Evolutionary conservation across 2,888 invertebrate genomes (phyloP), one percentile per base, ranked within the genome.

Genomic region (Drosophila borborema): DNA sequence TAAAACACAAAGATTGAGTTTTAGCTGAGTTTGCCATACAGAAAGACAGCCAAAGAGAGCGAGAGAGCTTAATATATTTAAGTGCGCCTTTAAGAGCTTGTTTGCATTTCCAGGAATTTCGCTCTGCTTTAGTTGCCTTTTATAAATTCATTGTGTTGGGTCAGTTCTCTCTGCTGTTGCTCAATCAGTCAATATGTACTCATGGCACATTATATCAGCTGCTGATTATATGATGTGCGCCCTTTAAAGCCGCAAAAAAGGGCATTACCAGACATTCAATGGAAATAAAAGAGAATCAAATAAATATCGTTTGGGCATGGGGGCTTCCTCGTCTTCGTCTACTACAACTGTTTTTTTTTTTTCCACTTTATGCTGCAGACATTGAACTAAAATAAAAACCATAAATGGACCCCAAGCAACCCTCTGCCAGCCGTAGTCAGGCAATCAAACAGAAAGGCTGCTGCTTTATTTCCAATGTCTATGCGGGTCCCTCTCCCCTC

Each of bases 361-460:
- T 23, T 28, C 10, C 41, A 28, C 40, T 49, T 40, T 40, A 36
- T 54, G n/a, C 40, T 64, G 62, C 73, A 74, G 64, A 48, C 73
- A 81, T 78, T 80, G 65, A 75, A 81, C 79, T 82, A 82, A 83
- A 86, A 83, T 83, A 86, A 86, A 86, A 85, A 74, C 55, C 81
- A 82, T 82, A 86, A 84, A 80, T 72, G 80, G 69, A 49, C 49
- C 49, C 60, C 60, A 60, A 49, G 36, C 60, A 45, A 16, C 68
- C 68, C 55, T n/a, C 38, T 40, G 36, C 43, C 12, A 18, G n/a
- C 23, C 60, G 40, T 58, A 58, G 51, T 49, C 58, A 70, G 80
- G 86, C 87, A 86, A 83, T 81, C 85, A 85, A 86, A 83, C 85
- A 80, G 83, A 87, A 86, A 83, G 87, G 87, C 80, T 74, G 79